Percentiles rank a stretch among this genome's conserved stretches.
phyloP scores from a whole-genome alignment of 2,797 vertebrate species.

The Peromyscus attwateri region DNA sequence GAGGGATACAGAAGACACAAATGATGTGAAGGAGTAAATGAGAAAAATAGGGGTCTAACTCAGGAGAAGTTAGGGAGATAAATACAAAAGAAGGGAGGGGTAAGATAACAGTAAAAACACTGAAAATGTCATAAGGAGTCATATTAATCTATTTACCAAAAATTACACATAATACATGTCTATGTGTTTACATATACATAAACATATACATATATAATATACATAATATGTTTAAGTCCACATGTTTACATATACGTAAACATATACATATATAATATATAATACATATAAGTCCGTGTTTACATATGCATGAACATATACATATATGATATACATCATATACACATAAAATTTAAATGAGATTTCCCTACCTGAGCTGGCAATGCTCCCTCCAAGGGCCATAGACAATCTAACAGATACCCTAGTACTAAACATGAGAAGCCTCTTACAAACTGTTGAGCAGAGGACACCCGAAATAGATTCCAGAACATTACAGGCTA shows the following conservation, averaged over 20 bases:
- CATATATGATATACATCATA: background rate
- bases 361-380: background rate
- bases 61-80: background rate
- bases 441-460: background rate
- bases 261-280: background rate
- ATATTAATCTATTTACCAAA: background rate
- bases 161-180: too few species aligned
- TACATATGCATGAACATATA: too few species aligned
- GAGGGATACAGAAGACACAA: background rate
- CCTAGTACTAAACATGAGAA: background rate
- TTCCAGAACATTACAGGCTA: background rate
- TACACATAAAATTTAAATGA: background rate
- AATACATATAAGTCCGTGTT: background rate
- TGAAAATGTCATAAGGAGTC: background rate
- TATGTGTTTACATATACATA: too few species aligned
- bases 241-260: too few species aligned
- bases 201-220: background rate
- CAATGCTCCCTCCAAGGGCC: background rate
- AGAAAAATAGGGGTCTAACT: background rate
- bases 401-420: background rate
- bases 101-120: background rate
- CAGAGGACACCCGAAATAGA: background rate
- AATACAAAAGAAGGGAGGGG: background rate
- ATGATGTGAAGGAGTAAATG: background rate
- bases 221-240: too few species aligned